Evolutionary conservation across 1,140 invertebrate genomes (phyloP).

Genomic region (Amyelois transitella): DNA sequence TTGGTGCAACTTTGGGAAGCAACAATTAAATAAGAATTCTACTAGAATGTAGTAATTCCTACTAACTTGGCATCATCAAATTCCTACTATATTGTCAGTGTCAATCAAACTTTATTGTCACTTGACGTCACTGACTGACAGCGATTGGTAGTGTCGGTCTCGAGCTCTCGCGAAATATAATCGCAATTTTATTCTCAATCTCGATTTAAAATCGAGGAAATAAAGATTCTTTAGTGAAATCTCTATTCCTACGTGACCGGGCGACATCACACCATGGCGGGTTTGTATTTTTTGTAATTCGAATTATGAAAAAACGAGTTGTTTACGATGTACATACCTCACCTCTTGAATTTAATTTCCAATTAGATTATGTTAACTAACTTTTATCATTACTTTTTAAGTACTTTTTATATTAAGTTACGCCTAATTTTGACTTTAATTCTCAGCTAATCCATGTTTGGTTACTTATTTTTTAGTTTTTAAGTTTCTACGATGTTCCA

Average conservation of each 20-base stretch:
- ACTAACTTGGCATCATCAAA: background rate
- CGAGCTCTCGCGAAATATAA: background rate
- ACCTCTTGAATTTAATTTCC: background rate
- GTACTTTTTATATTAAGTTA: background rate
- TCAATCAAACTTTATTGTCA: background rate
- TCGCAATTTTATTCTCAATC: background rate
- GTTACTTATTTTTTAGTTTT: background rate
- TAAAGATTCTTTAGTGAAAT: background rate
- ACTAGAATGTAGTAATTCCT: no score
- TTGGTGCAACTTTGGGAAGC: no score
- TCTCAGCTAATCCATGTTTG: background rate
- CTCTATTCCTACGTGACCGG: slow-evolving; percentile 10
- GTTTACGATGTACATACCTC: background rate
- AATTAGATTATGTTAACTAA: background rate
- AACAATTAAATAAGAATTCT: no score
- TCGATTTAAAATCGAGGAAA: slow-evolving; percentile 7
- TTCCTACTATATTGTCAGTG: background rate
- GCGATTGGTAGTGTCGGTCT: slow-evolving; percentile 8
- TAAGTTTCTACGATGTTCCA: slow-evolving; percentile 2
- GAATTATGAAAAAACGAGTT: slow-evolving; percentile 3
- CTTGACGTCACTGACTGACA: slow-evolving; percentile 8
- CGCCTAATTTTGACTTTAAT: background rate
- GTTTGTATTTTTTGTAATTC: slow-evolving; percentile 24
- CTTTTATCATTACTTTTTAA: background rate
- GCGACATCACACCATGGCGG: slow-evolving; percentile 11